Evolutionary conservation across 2,113 vertebrate genomes (phyloP).

Genomic region (Paradisaea rubra): DNA sequence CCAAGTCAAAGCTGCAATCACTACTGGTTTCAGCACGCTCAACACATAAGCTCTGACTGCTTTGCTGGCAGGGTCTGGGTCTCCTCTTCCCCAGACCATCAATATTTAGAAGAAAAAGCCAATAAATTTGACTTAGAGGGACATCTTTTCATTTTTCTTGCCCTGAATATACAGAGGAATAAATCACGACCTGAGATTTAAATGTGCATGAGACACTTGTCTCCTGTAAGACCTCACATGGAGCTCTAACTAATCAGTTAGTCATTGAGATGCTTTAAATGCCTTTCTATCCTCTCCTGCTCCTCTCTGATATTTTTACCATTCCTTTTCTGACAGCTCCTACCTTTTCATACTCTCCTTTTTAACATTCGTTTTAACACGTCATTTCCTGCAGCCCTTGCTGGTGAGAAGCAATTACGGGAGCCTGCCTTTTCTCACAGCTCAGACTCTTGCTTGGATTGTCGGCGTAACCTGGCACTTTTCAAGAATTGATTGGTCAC

Average conservation of each 20-base stretch:
- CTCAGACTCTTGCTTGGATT: not conserved
- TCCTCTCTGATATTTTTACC: not conserved
- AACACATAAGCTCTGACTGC: not conserved
- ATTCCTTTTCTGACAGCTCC: not conserved
- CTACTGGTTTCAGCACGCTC: not conserved
- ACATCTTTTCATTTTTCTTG: not conserved
- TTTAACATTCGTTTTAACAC: not conserved
- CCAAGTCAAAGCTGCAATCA: not conserved
- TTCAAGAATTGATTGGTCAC: slow-evolving; percentile 6
- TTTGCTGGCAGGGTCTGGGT: not conserved
- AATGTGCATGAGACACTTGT: not conserved
- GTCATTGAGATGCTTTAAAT: not conserved
- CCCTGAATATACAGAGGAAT: not conserved
- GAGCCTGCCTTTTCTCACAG: not conserved
- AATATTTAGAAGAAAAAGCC: not conserved
- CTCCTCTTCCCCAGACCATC: not conserved
- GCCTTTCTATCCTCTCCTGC: not conserved
- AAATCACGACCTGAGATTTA: not conserved
- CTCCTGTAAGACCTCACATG: not conserved
- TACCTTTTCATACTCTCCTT: not conserved
- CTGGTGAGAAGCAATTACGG: not conserved
- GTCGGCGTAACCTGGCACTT: not conserved
- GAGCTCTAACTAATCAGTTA: not conserved
- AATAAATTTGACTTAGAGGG: not conserved
- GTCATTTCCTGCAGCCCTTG: not conserved